These are phyloP conservation scores for Aphyosemion australe DNA, from an alignment of 2,113 vertebrate genomes.

Conservation along the genomic window DNA sequence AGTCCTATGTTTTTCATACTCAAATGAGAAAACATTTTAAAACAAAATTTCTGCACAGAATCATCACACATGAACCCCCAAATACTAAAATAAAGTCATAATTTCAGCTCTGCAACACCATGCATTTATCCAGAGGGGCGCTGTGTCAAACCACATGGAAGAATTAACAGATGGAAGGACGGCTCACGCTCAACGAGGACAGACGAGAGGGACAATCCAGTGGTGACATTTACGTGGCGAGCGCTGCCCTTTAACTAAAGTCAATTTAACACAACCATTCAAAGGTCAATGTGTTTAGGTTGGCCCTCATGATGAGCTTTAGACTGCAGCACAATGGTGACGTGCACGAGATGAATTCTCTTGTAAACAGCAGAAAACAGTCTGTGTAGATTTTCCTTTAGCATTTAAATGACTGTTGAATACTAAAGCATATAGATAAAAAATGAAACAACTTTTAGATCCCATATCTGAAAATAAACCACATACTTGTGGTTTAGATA, in stretches of 20 bases:
- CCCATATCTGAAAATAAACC: too few species aligned
- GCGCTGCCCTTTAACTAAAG: slow-evolving; percentile 70
- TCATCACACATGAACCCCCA: background rate
- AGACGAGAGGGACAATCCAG: slow-evolving; percentile 53
- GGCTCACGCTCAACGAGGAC: slow-evolving; percentile 47
- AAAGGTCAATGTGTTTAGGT: slow-evolving; percentile 67
- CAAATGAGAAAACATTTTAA: too few species aligned
- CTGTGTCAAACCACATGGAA: slow-evolving; percentile 23
- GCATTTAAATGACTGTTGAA: background rate
- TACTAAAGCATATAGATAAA: background rate
- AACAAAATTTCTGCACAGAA: slow-evolving; percentile 19
- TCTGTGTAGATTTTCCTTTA: background rate
- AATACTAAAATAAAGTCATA: too few species aligned
- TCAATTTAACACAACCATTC: slow-evolving; percentile 62
- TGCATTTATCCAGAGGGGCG: slow-evolving; percentile 12
- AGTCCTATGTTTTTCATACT: slow-evolving; percentile 10
- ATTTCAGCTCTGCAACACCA: background rate
- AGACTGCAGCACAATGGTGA: slow-evolving; percentile 17
- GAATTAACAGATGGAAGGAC: slow-evolving; percentile 29
- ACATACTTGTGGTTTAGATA: too few species aligned
- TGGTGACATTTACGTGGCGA: slow-evolving; percentile 67
- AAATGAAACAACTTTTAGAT: too few species aligned
- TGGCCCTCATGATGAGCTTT: slow-evolving; percentile 39
- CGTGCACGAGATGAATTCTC: background rate
- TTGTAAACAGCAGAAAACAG: slow-evolving; percentile 3